Base-by-base conservation (phyloP, 2,797 vertebrate genomes). In the Acropternis orthonyx region DNA sequence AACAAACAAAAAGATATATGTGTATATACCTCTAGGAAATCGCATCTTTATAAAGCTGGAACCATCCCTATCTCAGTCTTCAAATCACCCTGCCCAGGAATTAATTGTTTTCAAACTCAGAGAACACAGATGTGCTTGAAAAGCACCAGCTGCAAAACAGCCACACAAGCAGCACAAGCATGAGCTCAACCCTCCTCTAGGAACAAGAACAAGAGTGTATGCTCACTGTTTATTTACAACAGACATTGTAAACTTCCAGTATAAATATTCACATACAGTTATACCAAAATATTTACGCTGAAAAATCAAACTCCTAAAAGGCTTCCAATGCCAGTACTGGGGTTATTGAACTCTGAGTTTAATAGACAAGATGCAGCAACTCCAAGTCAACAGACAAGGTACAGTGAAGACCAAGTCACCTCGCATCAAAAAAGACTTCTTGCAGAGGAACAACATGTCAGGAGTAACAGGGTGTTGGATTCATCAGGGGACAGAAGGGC, bases 141-240 rank as follows among this genome's bases (percentile, higher is more conserved):
- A 91, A 91, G 72, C 66, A 73, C 26, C 75, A 94, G 68, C 82
- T 90, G 72, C 62, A 72, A 83, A 62, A 44, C 62, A 77, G 92
- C 51, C 58, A 69, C 43, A 55, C 0, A 0, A 85, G 48, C 69
- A 87, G 76, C 49, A 67, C 48, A 43, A 77, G 85, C 67, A 56
- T n/a, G 44, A 85, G 52, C 44, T 30, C 55, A 86, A 15, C 16
- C 13, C 23, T 92, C 48, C 32, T 76, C 39, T 7, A 92, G 22
- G 32, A 96, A 66, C 22, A 79, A 52, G 69, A 74, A 27, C 17
- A 61, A 32, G 24, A 55, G 14, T 7, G 18, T 28, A 41, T 39
- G 72, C 32, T 34, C 85, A 18, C n/a, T 78, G 34, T 51, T 77
- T 88, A 80, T 77, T 80, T 89, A 77, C 75, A 65, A 28, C 0